A percentile compares a stretch with the other conserved stretches of the same genome.
Conservation (phyloP, 2,797 vertebrate genomes). For the Thalassophryne amazonica region DNA sequence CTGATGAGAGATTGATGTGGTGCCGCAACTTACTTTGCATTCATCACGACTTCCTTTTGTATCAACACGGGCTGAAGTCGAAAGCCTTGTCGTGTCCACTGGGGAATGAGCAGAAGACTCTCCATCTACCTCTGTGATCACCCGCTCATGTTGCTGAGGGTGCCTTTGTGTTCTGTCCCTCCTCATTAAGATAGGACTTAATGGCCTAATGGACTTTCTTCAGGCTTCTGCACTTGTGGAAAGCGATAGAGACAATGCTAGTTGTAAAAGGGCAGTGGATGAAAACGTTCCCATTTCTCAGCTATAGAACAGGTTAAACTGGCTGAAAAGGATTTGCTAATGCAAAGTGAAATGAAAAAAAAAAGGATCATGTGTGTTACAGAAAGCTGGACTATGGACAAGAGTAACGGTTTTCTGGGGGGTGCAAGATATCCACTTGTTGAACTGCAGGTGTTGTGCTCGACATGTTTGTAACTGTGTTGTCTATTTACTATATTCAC, state of each 20-base stretch:
- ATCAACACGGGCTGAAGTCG: conserved; percentile 33
- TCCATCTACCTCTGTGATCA: conserved; percentile 65
- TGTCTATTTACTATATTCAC: too few relatives aligned
- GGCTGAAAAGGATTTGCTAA: conserved; percentile 33
- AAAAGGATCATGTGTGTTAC: too few relatives aligned
- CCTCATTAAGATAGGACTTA: conserved; percentile 74
- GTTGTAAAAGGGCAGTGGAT: conserved; percentile 52
- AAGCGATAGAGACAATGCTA: conserved; percentile 33
- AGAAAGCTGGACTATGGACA: too few relatives aligned
- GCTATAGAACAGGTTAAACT: conserved; percentile 43
- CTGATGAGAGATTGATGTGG: conserved; percentile 59
- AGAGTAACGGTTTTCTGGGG: too few relatives aligned
- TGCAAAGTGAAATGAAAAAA: too few relatives aligned
- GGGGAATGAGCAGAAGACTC: conserved; percentile 43
- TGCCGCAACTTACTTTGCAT: conserved; percentile 35
- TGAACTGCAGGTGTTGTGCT: too few relatives aligned
- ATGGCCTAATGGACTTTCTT: conserved; percentile 72
- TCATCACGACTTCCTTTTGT: conserved; percentile 51
- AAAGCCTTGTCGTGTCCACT: conserved; percentile 35
- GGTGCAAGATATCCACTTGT: too few relatives aligned
- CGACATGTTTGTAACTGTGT: too few relatives aligned
- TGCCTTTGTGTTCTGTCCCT: conserved; percentile 67
- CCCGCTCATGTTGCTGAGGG: conserved; percentile 65
- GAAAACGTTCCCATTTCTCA: conserved; percentile 43
- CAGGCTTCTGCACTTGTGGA: conserved; percentile 28